These are phyloP conservation scores for Camponotus floridanus DNA, from an alignment of 1,140 invertebrate genomes.

Conservation along the genomic window DNA sequence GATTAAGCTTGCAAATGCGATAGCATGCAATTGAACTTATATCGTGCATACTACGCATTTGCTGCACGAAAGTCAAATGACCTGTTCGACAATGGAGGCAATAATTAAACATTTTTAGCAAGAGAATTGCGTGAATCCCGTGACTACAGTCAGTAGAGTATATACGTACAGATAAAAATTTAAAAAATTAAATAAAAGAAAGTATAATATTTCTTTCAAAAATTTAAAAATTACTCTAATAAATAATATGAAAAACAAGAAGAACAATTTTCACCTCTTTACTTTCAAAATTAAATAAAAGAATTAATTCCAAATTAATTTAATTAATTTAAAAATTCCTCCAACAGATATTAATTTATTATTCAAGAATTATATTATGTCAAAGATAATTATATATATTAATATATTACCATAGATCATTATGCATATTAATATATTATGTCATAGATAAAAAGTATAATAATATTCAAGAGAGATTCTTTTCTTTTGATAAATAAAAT, in stretches of 20 bases:
- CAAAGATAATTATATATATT: not conserved
- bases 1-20: slow-evolving; percentile 6
- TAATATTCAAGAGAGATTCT: no score
- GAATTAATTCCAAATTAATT: no score
- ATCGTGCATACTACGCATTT: not conserved
- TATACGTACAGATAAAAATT: not conserved
- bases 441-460: no score
- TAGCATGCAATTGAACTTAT: slow-evolving; percentile 28
- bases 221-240: not conserved
- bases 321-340: not conserved
- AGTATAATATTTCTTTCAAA: not conserved
- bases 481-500: no score
- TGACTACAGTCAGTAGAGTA: not conserved
- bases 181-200: no score
- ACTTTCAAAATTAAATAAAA: not conserved
- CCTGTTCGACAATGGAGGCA: not conserved
- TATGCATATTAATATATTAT: no score
- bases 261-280: no score
- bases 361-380: no score
- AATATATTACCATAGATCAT: no score
- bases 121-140: slow-evolving; percentile 17
- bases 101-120: slow-evolving; percentile 23
- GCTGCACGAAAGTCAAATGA: slow-evolving; percentile 23
- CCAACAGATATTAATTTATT: no score
- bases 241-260: no score